These are phyloP conservation scores for Eupeodes latifasciatus DNA, from an alignment of 2,888 invertebrate species.

Conservation along the genomic window DNA sequence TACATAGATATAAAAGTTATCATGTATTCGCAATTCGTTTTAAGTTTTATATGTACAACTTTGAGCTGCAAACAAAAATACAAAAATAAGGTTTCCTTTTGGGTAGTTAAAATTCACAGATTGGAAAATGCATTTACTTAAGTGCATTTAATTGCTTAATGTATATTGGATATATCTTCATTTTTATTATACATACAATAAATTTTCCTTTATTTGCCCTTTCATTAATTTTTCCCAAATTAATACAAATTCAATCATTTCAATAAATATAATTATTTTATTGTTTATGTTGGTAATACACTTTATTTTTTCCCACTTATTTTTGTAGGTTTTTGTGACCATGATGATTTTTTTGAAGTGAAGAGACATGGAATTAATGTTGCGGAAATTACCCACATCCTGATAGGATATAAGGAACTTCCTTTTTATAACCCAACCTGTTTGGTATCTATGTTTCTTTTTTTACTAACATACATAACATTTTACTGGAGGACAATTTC, in stretches of 20 bases:
- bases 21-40: slow-evolving; percentile 8
- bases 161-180: background rate
- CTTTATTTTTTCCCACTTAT: background rate
- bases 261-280: background rate
- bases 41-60: slow-evolving; percentile 3
- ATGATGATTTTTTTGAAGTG: slow-evolving; percentile 24
- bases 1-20: background rate
- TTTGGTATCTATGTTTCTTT: background rate
- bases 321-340: background rate
- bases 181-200: too few relatives aligned
- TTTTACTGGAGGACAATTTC: too few relatives aligned
- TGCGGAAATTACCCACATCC: slow-evolving; percentile 62
- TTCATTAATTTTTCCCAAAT: background rate
- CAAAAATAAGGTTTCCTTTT: background rate
- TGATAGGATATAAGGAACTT: background rate
- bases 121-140: slow-evolving; percentile 11
- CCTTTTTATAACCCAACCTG: background rate
- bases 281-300: too few relatives aligned
- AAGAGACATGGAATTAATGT: slow-evolving; percentile 51
- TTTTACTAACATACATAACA: too few relatives aligned
- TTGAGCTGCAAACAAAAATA: slow-evolving; percentile 9
- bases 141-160: slow-evolving; percentile 31
- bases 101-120: background rate
- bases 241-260: background rate
- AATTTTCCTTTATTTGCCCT: background rate